These are phyloP conservation scores for Chitala chitala DNA, from an alignment of 2,113 vertebrate genomes.

Conservation along the genomic window DNA sequence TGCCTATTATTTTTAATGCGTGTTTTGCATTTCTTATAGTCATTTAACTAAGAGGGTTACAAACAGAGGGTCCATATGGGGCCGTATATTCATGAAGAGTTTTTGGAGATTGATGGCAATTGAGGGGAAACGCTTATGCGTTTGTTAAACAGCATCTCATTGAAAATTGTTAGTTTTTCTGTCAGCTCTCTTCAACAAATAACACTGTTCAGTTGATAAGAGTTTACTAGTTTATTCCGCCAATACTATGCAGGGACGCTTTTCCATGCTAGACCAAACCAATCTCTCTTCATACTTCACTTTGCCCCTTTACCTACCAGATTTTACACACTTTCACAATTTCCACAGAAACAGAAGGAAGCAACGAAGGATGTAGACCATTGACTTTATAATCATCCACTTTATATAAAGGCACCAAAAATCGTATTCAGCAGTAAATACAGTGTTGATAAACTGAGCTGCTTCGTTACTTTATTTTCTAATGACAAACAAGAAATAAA, in stretches of 20 bases:
- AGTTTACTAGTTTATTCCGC: not conserved
- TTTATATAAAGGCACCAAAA: not conserved
- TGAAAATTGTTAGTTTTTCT: not conserved
- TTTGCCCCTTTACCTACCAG: not conserved
- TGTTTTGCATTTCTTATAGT: constrained; percentile 44
- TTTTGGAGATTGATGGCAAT: constrained; percentile 38
- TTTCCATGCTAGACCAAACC: constrained; percentile 1
- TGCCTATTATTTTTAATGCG: constrained; percentile 57
- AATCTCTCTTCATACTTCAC: not conserved
- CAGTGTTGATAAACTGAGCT: not conserved
- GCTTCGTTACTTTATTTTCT: not conserved
- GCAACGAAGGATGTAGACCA: not conserved
- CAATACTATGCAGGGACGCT: not conserved
- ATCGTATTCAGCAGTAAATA: not conserved
- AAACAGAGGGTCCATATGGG: constrained; percentile 36
- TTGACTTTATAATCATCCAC: not conserved
- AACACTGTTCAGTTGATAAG: not conserved
- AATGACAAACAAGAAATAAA: not conserved
- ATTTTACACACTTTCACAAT: not conserved
- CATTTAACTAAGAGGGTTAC: constrained; percentile 43
- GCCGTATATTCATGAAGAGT: constrained; percentile 21
- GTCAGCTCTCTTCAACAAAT: constrained; percentile 17
- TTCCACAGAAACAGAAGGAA: not conserved
- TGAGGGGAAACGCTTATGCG: constrained; percentile 8
- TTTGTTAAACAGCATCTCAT: not conserved